Evolutionary conservation across 2,888 invertebrate genomes (phyloP).

Genomic region (Tenodera sinensis): DNA sequence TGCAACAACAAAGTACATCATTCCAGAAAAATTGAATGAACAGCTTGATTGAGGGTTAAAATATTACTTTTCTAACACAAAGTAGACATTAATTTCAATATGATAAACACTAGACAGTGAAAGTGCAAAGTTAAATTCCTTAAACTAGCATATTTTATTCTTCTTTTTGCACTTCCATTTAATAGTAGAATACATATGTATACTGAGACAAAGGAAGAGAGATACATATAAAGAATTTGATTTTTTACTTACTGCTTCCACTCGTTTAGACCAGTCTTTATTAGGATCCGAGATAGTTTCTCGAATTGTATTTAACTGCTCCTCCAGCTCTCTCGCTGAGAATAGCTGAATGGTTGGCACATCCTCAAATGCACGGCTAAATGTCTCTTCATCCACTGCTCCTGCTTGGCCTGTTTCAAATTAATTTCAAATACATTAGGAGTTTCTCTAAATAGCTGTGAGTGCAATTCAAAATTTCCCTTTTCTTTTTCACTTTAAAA

Average conservation of each 20-base stretch:
- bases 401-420: constrained; percentile 57
- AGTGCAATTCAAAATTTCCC: no score
- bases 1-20: no score
- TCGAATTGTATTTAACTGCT: constrained; percentile 70
- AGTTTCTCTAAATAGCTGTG: not conserved
- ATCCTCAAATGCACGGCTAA: constrained; percentile 80
- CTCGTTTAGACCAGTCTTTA: constrained; percentile 91
- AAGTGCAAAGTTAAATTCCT: no score
- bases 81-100: no score
- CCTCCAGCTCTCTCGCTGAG: constrained; percentile 78
- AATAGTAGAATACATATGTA: no score
- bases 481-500: no score
- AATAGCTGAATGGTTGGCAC: constrained; percentile 79
- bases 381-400: constrained; percentile 84
- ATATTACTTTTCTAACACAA: no score
- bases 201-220: not conserved
- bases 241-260: constrained; percentile 70
- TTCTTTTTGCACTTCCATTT: no score
- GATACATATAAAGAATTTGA: not conserved
- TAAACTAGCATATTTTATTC: no score
- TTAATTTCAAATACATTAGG: constrained; percentile 5
- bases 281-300: constrained; percentile 73
- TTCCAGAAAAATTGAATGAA: no score
- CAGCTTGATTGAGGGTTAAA: no score
- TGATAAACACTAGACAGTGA: no score